Evolutionary conservation across 1,140 invertebrate species (phyloP), one percentile per base, ranked within the genome.

Genomic region (Trigoniulus corallinus): DNA sequence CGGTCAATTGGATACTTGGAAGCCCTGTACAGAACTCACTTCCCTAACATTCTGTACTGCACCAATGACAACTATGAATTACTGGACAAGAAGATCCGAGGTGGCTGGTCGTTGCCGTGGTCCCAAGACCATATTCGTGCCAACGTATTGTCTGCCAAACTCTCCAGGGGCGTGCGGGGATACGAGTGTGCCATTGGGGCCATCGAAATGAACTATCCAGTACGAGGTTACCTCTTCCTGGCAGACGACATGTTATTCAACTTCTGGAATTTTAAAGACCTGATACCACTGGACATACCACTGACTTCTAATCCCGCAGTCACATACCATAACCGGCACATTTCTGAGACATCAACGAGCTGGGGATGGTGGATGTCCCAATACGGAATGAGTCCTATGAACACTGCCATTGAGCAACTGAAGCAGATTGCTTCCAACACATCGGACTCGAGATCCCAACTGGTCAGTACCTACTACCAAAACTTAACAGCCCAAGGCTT

Each of bases 31-130:
- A 45, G 64, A 44, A 53, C 54, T 2, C 50, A 62, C 26, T 66
- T 63, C 45, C 58, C 57, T 1, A 64, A 65, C 51, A 64, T 66
- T 26, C 57, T 66, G 4, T 66, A 64, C 54, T 66, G 64, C 55
- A 63, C 64, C 10, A 53, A 58, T 24, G 60, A 7, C 15, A 34
- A 34, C 7, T 34, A n/a, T n/a, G n/a, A n/a, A n/a, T n/a, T n/a
- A n/a, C n/a, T n/a, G n/a, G n/a, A n/a, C n/a, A n/a, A n/a, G n/a
- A n/a, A n/a, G n/a, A n/a, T n/a, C n/a, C n/a, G n/a, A n/a, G n/a
- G n/a, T n/a, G n/a, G n/a, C n/a, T 15, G 29, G 29, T 15, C 7
- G 29, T 15, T 34, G 29, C 7, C 7, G 15, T 34, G 29, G 7
- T 7, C 15, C 15, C 29, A 34, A 34, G 15, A 34, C 7, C 15